A percentile compares a stretch with the other conserved stretches of the same genome.
phyloP scores from a whole-genome alignment of 2,797 vertebrate species.

The Lagothrix lagotricha region DNA sequence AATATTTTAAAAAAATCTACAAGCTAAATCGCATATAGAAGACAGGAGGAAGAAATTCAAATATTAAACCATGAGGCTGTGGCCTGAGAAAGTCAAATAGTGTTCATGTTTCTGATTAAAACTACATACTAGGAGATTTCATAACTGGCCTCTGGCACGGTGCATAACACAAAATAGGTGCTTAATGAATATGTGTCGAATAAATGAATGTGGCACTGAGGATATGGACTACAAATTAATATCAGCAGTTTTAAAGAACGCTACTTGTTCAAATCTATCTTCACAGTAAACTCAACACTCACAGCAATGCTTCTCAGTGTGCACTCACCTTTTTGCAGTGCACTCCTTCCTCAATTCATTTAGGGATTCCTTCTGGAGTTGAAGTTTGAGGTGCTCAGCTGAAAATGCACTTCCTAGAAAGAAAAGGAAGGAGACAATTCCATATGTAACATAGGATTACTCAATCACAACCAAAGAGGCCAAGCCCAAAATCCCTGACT shows the following conservation, averaged over 20 bases:
- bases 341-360: conserved; percentile 94
- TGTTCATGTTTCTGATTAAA: neutral
- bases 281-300: neutral
- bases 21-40: neutral
- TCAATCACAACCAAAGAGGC: neutral
- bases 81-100: neutral
- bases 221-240: neutral
- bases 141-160: neutral
- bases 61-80: neutral
- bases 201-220: neutral
- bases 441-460: neutral
- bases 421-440: conserved; percentile 52
- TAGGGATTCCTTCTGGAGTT: conserved; percentile 91
- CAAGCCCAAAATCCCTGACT: neutral
- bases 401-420: conserved; percentile 91
- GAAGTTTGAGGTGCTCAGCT: conserved; percentile 89
- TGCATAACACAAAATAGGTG: neutral
- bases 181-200: neutral
- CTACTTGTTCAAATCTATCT: neutral
- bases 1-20: neutral
- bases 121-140: neutral
- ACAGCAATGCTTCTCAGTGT: conserved; percentile 51
- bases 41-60: neutral
- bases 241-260: neutral
- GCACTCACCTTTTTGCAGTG: conserved; percentile 94